Percentiles rank a stretch among this genome's conserved stretches.
These are phyloP conservation scores for Apamea sordens DNA, from an alignment of 2,888 invertebrate species.

Conservation along the genomic window DNA sequence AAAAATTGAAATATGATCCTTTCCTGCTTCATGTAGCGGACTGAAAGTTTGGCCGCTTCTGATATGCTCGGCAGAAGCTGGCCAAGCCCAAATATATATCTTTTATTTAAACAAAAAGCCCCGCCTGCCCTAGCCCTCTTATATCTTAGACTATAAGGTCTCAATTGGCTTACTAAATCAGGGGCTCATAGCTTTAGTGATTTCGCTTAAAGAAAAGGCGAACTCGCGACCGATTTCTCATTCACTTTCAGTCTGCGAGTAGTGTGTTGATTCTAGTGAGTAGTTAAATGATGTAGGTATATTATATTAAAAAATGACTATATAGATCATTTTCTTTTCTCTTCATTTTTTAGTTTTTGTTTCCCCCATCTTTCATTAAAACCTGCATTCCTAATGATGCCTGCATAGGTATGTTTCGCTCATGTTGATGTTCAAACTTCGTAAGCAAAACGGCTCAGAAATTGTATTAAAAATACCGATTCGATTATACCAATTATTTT, in stretches of 20 bases:
- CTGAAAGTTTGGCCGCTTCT: conserved; percentile 43
- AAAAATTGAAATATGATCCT: conserved; percentile 20
- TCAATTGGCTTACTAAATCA: not conserved
- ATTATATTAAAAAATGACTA: not conserved
- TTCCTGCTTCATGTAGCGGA: conserved; percentile 44
- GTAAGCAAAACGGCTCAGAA: not conserved
- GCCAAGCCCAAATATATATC: conserved; percentile 37
- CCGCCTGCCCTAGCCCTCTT: not conserved
- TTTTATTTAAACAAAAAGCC: conserved; percentile 23
- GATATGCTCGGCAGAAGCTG: conserved; percentile 26
- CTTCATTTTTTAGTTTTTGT: conserved; percentile 5
- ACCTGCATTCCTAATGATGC: not conserved
- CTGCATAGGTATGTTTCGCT: not conserved
- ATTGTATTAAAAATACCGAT: not conserved
- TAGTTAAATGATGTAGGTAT: not conserved
- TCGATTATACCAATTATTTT: no score
- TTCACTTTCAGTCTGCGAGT: conserved; percentile 46
- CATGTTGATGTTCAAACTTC: conserved; percentile 14
- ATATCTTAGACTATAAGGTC: conserved; percentile 16
- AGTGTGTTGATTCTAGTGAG: conserved; percentile 12
- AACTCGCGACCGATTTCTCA: conserved; percentile 4
- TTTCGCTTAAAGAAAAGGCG: conserved; percentile 15
- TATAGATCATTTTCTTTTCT: not conserved
- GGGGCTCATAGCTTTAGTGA: conserved; percentile 47
- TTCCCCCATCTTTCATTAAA: not conserved